A percentile compares a stretch with the other conserved stretches of the same genome.
These are phyloP conservation scores for Meriones unguiculatus DNA, from an alignment of 2,113 vertebrate genomes.

Conservation along the genomic window DNA sequence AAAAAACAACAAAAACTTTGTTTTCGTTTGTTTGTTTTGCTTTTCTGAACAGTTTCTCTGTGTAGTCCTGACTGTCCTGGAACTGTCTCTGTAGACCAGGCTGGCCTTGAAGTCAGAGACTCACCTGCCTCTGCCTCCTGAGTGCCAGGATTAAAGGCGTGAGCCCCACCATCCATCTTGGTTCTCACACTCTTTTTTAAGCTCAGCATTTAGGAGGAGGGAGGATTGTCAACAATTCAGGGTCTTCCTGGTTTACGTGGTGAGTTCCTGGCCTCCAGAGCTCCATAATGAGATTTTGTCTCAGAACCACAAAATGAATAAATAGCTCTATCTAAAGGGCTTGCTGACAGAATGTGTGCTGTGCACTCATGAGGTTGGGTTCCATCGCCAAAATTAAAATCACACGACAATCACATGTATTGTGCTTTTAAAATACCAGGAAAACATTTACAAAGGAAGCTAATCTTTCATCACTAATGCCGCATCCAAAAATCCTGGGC, in stretches of 20 bases:
- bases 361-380: too few species aligned
- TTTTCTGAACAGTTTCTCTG: background rate
- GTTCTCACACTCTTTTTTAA: background rate
- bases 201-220: background rate
- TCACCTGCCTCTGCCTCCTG: background rate
- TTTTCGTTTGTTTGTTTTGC: background rate
- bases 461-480: background rate
- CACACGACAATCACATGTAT: background rate
- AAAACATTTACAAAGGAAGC: constrained; percentile 28
- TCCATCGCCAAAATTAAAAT: background rate
- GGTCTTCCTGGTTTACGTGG: background rate
- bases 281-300: background rate
- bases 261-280: background rate
- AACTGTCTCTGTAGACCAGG: background rate
- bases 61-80: background rate
- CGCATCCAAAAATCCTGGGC: background rate
- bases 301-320: background rate
- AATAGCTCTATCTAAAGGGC: background rate
- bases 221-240: background rate
- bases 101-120: background rate
- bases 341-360: background rate
- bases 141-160: background rate
- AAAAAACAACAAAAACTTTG: background rate
- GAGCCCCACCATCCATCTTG: background rate
- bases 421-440: background rate